Evolutionary conservation across 53 echinoderm and acorn worm genomes (phyloP).

Genomic region (Patiria pectinifera): DNA sequence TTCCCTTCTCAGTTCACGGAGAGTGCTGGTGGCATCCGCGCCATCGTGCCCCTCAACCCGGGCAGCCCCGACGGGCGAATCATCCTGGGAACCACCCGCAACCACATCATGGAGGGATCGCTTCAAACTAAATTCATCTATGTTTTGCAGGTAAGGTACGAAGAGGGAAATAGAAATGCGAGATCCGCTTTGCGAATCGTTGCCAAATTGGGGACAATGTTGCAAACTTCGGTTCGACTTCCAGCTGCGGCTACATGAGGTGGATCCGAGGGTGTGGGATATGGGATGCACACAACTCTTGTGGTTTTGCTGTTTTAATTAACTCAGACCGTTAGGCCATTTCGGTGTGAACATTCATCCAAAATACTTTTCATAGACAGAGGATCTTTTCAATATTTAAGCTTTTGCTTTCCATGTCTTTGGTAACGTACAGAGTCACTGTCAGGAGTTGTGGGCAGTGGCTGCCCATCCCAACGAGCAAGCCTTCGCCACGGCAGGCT

Average conservation of each 20-base stretch:
- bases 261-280: too few species aligned
- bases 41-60: slow-evolving; percentile 81
- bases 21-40: slow-evolving; percentile 86
- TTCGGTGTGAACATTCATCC: not conserved
- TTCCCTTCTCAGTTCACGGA: slow-evolving; percentile 78
- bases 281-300: not conserved
- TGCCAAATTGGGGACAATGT: not conserved
- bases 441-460: slow-evolving; percentile 90
- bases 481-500: slow-evolving; percentile 85
- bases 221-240: not conserved
- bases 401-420: not conserved
- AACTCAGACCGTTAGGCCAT: not conserved
- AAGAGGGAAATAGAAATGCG: not conserved
- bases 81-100: slow-evolving; percentile 87
- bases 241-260: too few species aligned
- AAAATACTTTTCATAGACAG: not conserved
- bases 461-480: slow-evolving; percentile 82
- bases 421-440: slow-evolving; percentile 69
- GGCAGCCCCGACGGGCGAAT: slow-evolving; percentile 83
- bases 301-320: not conserved
- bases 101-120: slow-evolving; percentile 92
- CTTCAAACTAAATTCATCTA: slow-evolving; percentile 90
- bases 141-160: slow-evolving; percentile 71
- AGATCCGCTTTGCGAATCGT: not conserved
- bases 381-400: not conserved